phyloP scores from a whole-genome alignment of 2,113 vertebrate species.

The Cranoglanis bouderius region DNA sequence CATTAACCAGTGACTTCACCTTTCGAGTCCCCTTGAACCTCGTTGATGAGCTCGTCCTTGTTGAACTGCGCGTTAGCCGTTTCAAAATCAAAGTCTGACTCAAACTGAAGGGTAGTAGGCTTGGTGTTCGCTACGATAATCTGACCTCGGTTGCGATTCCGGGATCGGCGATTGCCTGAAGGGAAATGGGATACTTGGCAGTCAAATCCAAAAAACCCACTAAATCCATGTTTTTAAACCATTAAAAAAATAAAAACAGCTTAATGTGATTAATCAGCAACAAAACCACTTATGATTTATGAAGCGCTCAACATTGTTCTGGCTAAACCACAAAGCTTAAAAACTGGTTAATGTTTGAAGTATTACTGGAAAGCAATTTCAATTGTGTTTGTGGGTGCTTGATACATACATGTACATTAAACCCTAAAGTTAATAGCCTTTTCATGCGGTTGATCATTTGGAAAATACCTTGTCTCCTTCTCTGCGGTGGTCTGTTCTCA shows the following conservation, averaged over 20 bases:
- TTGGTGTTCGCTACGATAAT: constrained; percentile 78
- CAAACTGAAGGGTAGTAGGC: constrained; percentile 88
- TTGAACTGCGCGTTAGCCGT: constrained; percentile 95
- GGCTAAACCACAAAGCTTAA: neutral
- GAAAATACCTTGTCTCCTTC: constrained; percentile 82
- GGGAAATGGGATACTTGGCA: neutral
- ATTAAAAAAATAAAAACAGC: neutral
- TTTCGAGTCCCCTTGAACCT: constrained; percentile 77
- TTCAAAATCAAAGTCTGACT: constrained; percentile 97
- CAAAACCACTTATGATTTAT: neutral
- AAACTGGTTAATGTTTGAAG: neutral
- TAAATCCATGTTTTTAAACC: neutral
- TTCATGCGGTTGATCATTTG: neutral
- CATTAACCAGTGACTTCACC: constrained; percentile 78
- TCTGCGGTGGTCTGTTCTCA: constrained; percentile 82
- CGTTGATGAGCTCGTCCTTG: constrained; percentile 87
- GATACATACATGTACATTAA: neutral
- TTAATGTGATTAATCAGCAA: neutral
- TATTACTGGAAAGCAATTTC: neutral
- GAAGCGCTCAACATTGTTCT: neutral
- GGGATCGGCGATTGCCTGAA: constrained; percentile 82
- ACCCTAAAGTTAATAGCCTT: neutral
- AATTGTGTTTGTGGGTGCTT: neutral
- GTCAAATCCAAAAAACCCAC: neutral
- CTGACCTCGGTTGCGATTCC: constrained; percentile 86